phyloP scores from a whole-genome alignment of 2,797 vertebrate species.

The Molossus molossus region DNA sequence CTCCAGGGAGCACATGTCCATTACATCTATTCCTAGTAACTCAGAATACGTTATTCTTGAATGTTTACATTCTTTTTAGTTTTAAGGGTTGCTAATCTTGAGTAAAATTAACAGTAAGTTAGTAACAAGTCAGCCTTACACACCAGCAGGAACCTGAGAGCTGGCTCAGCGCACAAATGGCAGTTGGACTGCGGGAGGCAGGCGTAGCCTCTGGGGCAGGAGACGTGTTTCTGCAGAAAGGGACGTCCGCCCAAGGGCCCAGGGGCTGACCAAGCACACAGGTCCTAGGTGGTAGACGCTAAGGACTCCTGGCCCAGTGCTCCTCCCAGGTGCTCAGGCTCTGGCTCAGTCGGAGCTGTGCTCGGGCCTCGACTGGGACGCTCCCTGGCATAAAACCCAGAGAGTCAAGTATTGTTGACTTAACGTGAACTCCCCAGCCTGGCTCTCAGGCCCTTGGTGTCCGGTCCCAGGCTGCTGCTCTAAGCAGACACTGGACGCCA shows the following conservation, averaged over 20 bases:
- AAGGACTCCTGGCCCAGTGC: background rate
- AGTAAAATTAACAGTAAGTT: background rate
- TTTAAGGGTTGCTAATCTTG: background rate
- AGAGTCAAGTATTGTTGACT: background rate
- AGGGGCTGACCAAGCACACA: background rate
- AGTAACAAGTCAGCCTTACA: background rate
- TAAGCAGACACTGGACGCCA: background rate
- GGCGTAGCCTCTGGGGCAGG: background rate
- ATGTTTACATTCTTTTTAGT: background rate
- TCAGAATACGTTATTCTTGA: background rate
- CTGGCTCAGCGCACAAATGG: background rate
- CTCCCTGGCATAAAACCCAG: background rate
- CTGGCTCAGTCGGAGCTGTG: constrained; percentile 32
- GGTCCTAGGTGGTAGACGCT: background rate
- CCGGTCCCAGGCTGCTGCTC: background rate
- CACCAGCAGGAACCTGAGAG: background rate
- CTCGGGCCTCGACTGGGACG: background rate
- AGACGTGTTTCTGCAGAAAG: background rate
- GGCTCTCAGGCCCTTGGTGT: background rate
- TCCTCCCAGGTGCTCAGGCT: background rate
- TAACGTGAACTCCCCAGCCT: background rate
- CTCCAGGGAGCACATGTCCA: background rate
- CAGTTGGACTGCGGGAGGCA: background rate
- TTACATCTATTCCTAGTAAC: background rate
- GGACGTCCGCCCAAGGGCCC: background rate